Conservation (phyloP, 2,113 vertebrate species). For the Lanius collurio region DNA sequence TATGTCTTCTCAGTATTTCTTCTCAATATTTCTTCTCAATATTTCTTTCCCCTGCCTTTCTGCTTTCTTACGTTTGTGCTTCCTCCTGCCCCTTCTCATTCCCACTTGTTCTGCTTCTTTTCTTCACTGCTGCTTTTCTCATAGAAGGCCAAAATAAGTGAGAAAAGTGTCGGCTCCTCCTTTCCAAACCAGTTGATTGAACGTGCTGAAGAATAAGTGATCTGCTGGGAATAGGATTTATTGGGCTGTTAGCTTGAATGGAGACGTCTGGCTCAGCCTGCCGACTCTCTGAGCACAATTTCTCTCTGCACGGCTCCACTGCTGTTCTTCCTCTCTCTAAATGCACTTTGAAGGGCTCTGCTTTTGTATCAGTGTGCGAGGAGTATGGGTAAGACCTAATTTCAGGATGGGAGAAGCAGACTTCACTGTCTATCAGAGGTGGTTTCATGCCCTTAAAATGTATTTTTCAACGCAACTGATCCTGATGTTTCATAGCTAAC, state of each 20-base stretch:
- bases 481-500: not conserved
- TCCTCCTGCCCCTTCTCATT: not conserved
- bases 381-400: not conserved
- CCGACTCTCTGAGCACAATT: not conserved
- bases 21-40: not conserved
- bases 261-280: not conserved
- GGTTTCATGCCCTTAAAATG: not conserved
- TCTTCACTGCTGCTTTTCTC: not conserved
- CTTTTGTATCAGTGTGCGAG: not conserved
- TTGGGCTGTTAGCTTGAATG: slow-evolving; percentile 16
- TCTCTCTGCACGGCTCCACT: not conserved
- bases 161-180: not conserved
- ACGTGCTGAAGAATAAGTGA: not conserved
- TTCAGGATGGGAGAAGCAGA: not conserved
- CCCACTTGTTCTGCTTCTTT: not conserved
- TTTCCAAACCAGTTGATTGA: slow-evolving; percentile 34
- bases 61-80: not conserved
- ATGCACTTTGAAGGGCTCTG: not conserved
- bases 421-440: not conserved
- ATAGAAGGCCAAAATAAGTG: not conserved
- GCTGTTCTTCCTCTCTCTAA: not conserved
- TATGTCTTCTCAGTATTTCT: not conserved
- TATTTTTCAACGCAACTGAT: not conserved
- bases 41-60: not conserved
- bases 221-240: slow-evolving; percentile 8